A percentile compares a stretch with the other conserved stretches of the same genome.
phyloP scores from a whole-genome alignment of 2,113 vertebrate species.

The Piliocolobus tephrosceles region DNA sequence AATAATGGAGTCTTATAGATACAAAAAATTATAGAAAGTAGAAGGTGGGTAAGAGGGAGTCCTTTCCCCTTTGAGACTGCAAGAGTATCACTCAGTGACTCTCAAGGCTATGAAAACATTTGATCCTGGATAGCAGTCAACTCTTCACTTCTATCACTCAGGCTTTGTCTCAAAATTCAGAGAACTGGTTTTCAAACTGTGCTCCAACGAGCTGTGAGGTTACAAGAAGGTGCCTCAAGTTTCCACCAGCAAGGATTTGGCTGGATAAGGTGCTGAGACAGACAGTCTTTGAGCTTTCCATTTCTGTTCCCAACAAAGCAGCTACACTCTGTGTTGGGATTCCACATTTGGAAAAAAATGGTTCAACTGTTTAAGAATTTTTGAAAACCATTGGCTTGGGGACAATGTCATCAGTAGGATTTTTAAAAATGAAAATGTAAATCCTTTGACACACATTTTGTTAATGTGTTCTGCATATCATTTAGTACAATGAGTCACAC shows the following conservation, averaged over 20 bases:
- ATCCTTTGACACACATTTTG: not conserved
- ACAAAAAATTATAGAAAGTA: not conserved
- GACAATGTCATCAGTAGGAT: not conserved
- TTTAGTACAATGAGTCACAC: conserved; percentile 44
- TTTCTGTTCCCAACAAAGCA: not conserved
- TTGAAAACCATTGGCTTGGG: not conserved
- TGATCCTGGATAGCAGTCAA: not conserved
- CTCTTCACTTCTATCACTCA: not conserved
- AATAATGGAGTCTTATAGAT: not conserved
- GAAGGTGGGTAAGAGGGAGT: not conserved
- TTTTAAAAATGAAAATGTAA: conserved; percentile 44
- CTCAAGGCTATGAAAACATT: not conserved
- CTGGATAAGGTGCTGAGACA: not conserved
- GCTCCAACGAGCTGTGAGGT: not conserved
- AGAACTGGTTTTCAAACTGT: not conserved
- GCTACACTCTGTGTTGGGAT: not conserved
- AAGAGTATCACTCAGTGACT: not conserved
- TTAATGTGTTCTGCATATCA: conserved; percentile 2
- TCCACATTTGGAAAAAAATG: not conserved
- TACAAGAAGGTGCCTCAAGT: not conserved
- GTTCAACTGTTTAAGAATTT: not conserved
- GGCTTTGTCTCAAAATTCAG: not conserved
- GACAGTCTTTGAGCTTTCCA: not conserved
- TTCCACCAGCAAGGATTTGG: not conserved
- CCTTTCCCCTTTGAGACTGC: not conserved